Evolutionary conservation across 2,797 vertebrate species (phyloP), one percentile per base, ranked within the genome.

Genomic region (Thalassophryne amazonica): DNA sequence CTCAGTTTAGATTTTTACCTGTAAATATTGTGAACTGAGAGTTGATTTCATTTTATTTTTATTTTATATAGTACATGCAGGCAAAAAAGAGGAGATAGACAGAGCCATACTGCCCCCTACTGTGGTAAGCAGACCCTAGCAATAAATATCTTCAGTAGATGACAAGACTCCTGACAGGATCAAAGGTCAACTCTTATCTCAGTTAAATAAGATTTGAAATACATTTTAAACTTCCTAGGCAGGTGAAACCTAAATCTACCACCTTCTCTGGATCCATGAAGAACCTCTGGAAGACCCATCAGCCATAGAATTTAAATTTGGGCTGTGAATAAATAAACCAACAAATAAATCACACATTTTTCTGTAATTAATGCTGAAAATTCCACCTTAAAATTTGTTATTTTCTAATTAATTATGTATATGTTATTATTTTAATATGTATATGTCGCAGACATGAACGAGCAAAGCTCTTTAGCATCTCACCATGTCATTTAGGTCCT

Each of bases 41-140:
- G n/a, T n/a, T n/a, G n/a, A 2, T 31, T 61, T 25, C 9, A 31
- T 8, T 46, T n/a, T 34, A 3, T 43, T 41, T 21, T 48, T 40
- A 40, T 38, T 8, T 21, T 15, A 33, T 54, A 12, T 11, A 7
- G 29, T 47, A 48, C 36, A 14, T 31, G 15, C 4, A 14, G 1
- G 11, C 9, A 39, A 12, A 18, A n/a, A 31, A 11, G 18, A 56
- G 31, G 34, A 42, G 32, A 74, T 48, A 48, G 59, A 72, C 63
- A 80, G 76, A 80, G 17, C 73, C 78, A 87, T 64, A 87, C 85
- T 86, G 83, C 85, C 85, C 83, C 83, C 85, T 87, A 70, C 84
- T 76, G 85, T 73, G 52, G 49, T 24, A 60, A n/a, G 54, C 20
- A 18, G 30, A 45, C 54, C 33, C 73, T 55, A 35, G 38, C 80